Conservation (phyloP, 2,797 vertebrate species). For the Kryptolebias ocellatus region DNA sequence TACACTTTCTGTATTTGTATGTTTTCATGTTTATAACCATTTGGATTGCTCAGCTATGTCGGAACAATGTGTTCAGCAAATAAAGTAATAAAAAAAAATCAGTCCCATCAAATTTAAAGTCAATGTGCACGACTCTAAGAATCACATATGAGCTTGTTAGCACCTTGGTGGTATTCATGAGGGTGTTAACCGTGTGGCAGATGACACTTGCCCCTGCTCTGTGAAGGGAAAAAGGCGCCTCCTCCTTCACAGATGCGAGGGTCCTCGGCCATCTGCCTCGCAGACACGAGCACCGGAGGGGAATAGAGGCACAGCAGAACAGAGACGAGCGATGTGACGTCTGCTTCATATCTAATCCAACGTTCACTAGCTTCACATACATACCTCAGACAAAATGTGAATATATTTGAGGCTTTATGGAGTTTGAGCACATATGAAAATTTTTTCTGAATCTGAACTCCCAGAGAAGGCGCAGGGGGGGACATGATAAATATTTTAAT, state of each 20-base stretch:
- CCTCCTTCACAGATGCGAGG: conserved; percentile 59
- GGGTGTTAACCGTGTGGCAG: conserved; percentile 57
- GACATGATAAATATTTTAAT: conserved; percentile 41
- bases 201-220: conserved; percentile 66
- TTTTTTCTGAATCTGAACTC: conserved; percentile 27
- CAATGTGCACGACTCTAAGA: conserved; percentile 19
- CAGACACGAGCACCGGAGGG: conserved; percentile 37
- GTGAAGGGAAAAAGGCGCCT: conserved; percentile 45
- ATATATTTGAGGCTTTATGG: conserved; percentile 27
- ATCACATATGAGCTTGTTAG: conserved; percentile 41
- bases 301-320: neutral
- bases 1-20: too few relatives aligned
- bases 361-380: conserved; percentile 19
- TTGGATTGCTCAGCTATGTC: too few relatives aligned
- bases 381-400: conserved; percentile 20
- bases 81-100: neutral
- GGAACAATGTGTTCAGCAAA: neutral
- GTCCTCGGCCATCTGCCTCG: conserved; percentile 63
- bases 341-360: conserved; percentile 43
- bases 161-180: conserved; percentile 61
- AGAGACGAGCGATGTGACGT: conserved; percentile 11
- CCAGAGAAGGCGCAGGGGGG: neutral
- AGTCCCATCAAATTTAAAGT: conserved; percentile 18
- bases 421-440: conserved; percentile 24
- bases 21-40: too few relatives aligned